Evolutionary conservation across 2,113 vertebrate genomes (phyloP).

Genomic region (Nibea coibor): DNA sequence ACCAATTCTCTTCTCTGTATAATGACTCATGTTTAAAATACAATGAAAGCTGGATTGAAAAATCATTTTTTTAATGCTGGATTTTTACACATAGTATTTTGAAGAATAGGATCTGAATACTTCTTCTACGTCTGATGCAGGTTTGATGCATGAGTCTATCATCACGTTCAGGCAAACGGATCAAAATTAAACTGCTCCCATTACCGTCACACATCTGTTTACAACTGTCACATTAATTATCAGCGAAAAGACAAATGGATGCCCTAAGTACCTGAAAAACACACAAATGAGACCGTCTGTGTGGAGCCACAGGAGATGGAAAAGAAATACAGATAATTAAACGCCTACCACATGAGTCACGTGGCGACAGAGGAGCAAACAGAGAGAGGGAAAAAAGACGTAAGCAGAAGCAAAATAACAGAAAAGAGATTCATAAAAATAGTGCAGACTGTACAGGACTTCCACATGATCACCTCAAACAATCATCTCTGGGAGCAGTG

Average conservation of each 20-base stretch:
- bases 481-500: background rate
- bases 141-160: background rate
- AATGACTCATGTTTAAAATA: too few species aligned
- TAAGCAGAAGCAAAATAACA: background rate
- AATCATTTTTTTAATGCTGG: too few species aligned
- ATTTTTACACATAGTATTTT: background rate
- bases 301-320: conserved; percentile 32
- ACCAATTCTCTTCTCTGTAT: too few species aligned
- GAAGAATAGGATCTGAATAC: background rate
- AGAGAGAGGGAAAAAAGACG: background rate
- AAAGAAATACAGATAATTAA: conserved; percentile 25
- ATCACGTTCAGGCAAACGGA: background rate
- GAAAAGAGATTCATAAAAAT: background rate
- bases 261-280: conserved; percentile 21
- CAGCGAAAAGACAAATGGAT: conserved; percentile 15
- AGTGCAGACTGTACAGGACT: background rate
- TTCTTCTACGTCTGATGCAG: background rate
- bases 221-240: conserved; percentile 12
- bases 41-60: too few species aligned
- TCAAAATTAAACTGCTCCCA: background rate
- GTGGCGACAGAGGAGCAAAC: background rate
- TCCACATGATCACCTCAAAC: background rate
- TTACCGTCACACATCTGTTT: background rate
- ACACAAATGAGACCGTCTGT: conserved; percentile 11
- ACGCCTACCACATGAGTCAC: conserved; percentile 16